These are phyloP conservation scores for Bombus confusus DNA, from an alignment of 1,140 invertebrate species.

Conservation along the genomic window DNA sequence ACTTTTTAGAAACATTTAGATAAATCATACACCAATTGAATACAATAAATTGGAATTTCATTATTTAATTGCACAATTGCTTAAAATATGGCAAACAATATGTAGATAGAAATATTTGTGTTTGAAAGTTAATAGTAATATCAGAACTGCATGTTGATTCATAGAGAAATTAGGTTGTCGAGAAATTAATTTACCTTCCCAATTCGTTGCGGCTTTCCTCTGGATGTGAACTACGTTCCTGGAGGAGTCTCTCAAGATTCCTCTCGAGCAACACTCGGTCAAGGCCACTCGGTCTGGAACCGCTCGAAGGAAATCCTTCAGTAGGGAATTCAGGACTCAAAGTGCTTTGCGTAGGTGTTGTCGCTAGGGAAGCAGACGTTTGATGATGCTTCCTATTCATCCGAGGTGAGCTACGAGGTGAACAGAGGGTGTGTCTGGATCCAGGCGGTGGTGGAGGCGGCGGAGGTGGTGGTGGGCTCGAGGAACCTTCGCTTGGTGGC, in stretches of 20 bases:
- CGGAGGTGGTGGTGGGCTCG: conserved; percentile 78
- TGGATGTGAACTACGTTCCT: conserved; percentile 75
- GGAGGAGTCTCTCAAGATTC: conserved; percentile 84
- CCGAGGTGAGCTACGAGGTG: conserved; percentile 77
- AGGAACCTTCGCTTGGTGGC: conserved; percentile 74
- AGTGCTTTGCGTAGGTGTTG: conserved; percentile 74
- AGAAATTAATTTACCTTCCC: conserved; percentile 72
- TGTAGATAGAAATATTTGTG: background rate
- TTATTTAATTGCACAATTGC: background rate
- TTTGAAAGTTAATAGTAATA: background rate
- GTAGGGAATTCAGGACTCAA: conserved; percentile 57
- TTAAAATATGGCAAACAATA: background rate
- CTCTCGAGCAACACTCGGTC: conserved; percentile 85
- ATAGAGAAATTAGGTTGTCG: too few species aligned
- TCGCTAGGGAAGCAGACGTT: conserved; percentile 76
- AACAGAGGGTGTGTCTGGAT: conserved; percentile 74
- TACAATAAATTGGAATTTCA: background rate
- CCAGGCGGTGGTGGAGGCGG: conserved; percentile 71
- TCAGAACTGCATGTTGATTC: background rate
- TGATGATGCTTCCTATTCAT: conserved; percentile 79
- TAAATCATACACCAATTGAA: background rate
- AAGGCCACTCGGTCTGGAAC: conserved; percentile 80
- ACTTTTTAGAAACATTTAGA: background rate
- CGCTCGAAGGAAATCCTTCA: conserved; percentile 56
- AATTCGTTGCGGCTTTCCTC: conserved; percentile 75